Base-by-base conservation (phyloP, 2,797 vertebrate genomes). In the Zenarchopterus dispar region DNA sequence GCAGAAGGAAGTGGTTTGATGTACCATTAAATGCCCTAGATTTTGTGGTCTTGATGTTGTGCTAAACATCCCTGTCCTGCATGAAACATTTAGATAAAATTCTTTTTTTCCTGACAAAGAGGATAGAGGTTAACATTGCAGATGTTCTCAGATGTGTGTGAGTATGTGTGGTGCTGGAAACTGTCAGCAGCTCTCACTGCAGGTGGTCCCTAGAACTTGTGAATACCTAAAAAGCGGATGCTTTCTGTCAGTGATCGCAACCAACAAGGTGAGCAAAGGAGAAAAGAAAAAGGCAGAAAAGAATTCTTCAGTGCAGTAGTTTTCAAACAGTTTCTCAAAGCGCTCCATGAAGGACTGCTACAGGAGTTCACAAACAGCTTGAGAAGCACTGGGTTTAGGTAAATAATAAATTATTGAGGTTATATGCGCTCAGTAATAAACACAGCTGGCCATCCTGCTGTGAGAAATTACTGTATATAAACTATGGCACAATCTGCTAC, bases 191-290 rank as follows among this genome's bases (percentile, higher is more conserved):
- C 66, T 80, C 56, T 73, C 73, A 66, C 85, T 8, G 77, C 75
- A 78, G 85, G 88, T 73, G 86, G 82, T 75, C 85, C 75, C 59
- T 26, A 5, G 62, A 66, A 81, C 67, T 70, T 75, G 49, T 64
- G 65, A 82, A 84, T 79, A 61, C 71, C 56, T 75, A 84, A 74
- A 80, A 73, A 82, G 69, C 52, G 67, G 79, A 73, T 53, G 39
- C 76, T 82, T 80, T 72, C 81, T 86, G 79, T 85, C 79, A 85
- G 70, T 57, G 72, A 81, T 82, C 81, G 75, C 75, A 85, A 63
- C 41, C 74, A 65, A 60, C 73, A 78, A 84, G 82, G 81, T 88
- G 80, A 86, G 73, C 75, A 70, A 69, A 63, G 26, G 8, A 4
- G 67, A 46, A 50, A 51, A 41, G 10, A 6, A 62, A 58, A 55